Evolutionary conservation across 2,888 invertebrate species (phyloP).

Genomic region (Macaria notata): DNA sequence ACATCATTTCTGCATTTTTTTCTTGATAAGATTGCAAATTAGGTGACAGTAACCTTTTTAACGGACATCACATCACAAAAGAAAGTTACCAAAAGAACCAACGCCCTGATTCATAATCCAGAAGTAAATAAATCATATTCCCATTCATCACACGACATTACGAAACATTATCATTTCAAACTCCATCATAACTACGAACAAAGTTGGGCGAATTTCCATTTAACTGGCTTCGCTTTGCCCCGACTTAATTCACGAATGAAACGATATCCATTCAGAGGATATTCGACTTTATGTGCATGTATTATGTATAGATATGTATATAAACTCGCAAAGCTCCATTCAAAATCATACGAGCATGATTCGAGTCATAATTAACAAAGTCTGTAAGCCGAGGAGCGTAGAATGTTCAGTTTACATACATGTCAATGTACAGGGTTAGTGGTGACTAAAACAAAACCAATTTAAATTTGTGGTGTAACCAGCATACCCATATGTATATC

Average conservation of each 20-base stretch:
- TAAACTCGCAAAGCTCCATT: constrained; percentile 2
- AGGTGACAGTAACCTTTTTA: no score
- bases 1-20: no score
- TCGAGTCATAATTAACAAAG: constrained; percentile 7
- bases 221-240: not conserved
- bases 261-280: not conserved
- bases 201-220: not conserved
- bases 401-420: not conserved
- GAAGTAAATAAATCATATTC: no score
- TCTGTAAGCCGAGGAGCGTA: not conserved
- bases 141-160: no score
- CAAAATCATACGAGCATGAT: constrained; percentile 2
- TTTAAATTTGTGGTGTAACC: not conserved
- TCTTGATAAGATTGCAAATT: no score
- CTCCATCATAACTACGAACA: no score
- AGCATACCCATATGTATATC: no score
- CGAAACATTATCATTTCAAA: no score
- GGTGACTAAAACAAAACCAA: not conserved
- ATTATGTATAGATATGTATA: not conserved
- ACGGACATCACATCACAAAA: no score
- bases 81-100: not conserved
- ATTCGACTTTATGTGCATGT: not conserved
- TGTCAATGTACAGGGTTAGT: not conserved
- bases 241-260: not conserved
- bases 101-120: not conserved